Evolutionary conservation across 2,797 vertebrate genomes (phyloP).

Genomic region (Bryconaethiops microstoma): DNA sequence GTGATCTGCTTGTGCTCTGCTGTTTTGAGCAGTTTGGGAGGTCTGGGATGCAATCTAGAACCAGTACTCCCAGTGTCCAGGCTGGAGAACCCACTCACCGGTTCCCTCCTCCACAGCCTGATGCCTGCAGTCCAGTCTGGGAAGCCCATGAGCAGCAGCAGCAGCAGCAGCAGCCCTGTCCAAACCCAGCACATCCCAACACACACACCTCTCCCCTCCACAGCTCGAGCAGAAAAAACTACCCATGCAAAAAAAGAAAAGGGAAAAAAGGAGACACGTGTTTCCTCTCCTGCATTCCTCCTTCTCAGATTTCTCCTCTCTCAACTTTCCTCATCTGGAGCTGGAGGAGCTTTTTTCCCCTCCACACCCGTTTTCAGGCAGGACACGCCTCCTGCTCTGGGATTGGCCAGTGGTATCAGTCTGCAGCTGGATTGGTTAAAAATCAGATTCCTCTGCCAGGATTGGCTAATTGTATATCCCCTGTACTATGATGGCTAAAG

Average conservation of each 20-base stretch:
- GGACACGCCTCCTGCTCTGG: not conserved
- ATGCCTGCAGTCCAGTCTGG: not conserved
- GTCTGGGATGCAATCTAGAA: too few relatives aligned
- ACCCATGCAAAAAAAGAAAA: not conserved
- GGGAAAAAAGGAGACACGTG: not conserved
- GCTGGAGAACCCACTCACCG: slow-evolving; percentile 5
- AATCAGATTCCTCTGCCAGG: not conserved
- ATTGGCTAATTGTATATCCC: not conserved
- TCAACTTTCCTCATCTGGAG: not conserved
- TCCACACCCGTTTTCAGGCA: not conserved
- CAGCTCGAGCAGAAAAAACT: slow-evolving; percentile 1
- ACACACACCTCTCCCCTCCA: not conserved
- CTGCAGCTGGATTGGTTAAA: not conserved
- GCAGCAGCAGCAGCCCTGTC: slow-evolving; percentile 20
- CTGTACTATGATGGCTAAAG: too few relatives aligned
- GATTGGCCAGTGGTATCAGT: not conserved
- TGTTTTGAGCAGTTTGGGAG: too few relatives aligned
- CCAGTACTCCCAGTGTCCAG: not conserved
- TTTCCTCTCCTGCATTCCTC: not conserved
- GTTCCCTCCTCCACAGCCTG: slow-evolving; percentile 20
- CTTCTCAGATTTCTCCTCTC: not conserved
- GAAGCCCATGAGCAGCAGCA: slow-evolving; percentile 10
- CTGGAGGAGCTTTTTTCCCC: not conserved
- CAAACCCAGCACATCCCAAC: slow-evolving; percentile 40
- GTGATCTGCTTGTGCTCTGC: too few relatives aligned